Evolutionary conservation across 2,113 vertebrate species (phyloP).

Genomic region (Petrocephalus zakoni): DNA sequence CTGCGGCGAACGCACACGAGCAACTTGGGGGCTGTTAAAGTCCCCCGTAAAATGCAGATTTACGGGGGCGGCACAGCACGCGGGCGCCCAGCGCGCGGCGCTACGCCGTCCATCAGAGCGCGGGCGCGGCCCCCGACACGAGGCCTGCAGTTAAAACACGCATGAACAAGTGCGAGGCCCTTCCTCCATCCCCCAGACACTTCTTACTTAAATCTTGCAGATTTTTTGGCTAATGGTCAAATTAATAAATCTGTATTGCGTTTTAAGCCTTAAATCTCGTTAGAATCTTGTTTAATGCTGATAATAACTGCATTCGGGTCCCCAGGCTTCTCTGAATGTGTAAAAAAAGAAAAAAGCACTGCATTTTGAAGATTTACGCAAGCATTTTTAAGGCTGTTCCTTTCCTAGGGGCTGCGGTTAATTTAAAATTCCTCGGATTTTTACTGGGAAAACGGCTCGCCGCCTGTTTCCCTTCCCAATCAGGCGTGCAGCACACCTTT

Average conservation of each 20-base stretch:
- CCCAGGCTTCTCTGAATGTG: neutral
- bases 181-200: neutral
- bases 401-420: neutral
- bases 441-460: neutral
- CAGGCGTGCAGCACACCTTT: conserved; percentile 50
- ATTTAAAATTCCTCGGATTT: neutral
- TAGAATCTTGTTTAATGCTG: neutral
- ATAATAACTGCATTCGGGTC: neutral
- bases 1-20: conserved; percentile 60
- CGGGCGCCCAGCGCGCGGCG: conserved; percentile 32
- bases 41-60: conserved; percentile 66
- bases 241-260: conserved; percentile 9
- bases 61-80: conserved; percentile 50
- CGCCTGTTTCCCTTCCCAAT: conserved; percentile 59
- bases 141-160: neutral
- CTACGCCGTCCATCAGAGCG: conserved; percentile 41
- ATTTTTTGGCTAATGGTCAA: neutral
- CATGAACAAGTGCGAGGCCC: neutral
- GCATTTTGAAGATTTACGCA: neutral
- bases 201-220: neutral
- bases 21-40: conserved; percentile 60
- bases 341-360: neutral
- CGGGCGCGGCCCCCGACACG: neutral
- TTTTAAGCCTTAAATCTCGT: neutral
- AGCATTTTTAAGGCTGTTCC: neutral